phyloP scores from a whole-genome alignment of 2,888 invertebrate genomes.

The Tinea semifulvella region DNA sequence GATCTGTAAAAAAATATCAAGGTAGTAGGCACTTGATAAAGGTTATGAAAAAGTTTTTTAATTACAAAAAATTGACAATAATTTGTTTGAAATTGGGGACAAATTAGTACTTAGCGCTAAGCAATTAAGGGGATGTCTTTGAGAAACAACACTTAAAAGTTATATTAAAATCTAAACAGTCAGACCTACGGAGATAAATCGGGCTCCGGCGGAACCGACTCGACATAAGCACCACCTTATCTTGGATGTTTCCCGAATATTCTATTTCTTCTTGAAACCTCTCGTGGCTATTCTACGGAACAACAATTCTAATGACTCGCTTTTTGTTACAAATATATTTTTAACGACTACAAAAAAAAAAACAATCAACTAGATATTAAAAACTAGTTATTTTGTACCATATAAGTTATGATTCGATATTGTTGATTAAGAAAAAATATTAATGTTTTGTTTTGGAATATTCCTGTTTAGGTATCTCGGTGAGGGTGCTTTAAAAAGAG shows the following conservation, averaged over 20 bases:
- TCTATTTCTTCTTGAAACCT: constrained; percentile 13
- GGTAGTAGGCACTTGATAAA: too few relatives aligned
- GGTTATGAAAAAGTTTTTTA: too few relatives aligned
- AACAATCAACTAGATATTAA: background rate
- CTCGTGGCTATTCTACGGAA: constrained; percentile 6
- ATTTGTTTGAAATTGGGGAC: constrained; percentile 31
- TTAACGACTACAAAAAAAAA: background rate
- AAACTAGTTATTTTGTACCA: background rate
- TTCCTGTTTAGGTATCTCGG: too few relatives aligned
- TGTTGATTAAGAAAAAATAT: too few relatives aligned
- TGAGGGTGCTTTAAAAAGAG: too few relatives aligned
- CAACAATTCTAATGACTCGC: background rate
- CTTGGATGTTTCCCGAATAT: constrained; percentile 14
- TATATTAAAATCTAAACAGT: constrained; percentile 63
- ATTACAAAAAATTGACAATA: constrained; percentile 7
- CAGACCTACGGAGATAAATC: constrained; percentile 23
- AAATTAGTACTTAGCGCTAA: constrained; percentile 54
- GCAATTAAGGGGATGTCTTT: constrained; percentile 37
- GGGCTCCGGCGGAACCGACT: constrained; percentile 18
- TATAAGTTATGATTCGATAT: too few relatives aligned
- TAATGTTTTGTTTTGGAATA: too few relatives aligned
- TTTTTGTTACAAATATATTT: background rate
- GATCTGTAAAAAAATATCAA: too few relatives aligned
- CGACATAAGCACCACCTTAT: constrained; percentile 14
- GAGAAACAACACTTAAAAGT: constrained; percentile 57